A percentile compares a stretch with the other conserved stretches of the same genome.
Evolutionary conservation across 1,140 invertebrate species (phyloP).

Genomic region (Drosophila jambulina): DNA sequence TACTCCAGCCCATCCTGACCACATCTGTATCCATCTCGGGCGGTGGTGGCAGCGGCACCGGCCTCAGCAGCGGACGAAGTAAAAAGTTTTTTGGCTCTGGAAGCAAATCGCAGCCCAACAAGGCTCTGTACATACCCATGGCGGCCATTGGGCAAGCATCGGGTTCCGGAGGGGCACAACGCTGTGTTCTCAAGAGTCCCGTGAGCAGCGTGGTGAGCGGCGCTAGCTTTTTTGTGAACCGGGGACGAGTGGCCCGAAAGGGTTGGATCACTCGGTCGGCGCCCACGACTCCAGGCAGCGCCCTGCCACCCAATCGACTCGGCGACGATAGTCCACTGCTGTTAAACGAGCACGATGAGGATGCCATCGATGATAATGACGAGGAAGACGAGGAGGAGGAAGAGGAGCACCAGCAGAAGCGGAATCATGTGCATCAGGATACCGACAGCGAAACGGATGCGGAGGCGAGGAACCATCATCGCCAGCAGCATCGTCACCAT

Average conservation of each 20-base stretch:
- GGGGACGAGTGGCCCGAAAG: slow-evolving; percentile 77
- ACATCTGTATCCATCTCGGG: slow-evolving; percentile 30
- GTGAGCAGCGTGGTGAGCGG: slow-evolving; percentile 74
- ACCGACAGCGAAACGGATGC: slow-evolving; percentile 34
- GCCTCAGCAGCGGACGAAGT: slow-evolving; percentile 32
- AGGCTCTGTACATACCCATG: slow-evolving; percentile 82
- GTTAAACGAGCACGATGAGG: slow-evolving; percentile 86
- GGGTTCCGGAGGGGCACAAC: slow-evolving; percentile 52
- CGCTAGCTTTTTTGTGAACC: slow-evolving; percentile 71
- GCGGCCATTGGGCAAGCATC: slow-evolving; percentile 44
- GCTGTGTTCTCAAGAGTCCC: slow-evolving; percentile 78
- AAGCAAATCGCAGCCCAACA: slow-evolving; percentile 68
- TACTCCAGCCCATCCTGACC: slow-evolving; percentile 30
- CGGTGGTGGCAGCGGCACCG: neutral
- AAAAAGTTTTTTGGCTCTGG: slow-evolving; percentile 69
- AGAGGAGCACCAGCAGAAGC: neutral
- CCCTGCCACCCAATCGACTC: slow-evolving; percentile 85
- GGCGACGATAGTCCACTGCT: slow-evolving; percentile 88
- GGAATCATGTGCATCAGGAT: neutral
- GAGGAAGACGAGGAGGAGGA: slow-evolving; percentile 27
- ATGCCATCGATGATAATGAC: slow-evolving; percentile 81
- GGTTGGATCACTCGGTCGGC: slow-evolving; percentile 90
- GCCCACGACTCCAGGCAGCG: slow-evolving; percentile 89
- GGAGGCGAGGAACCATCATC: slow-evolving; percentile 18
- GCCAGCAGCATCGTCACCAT: slow-evolving; percentile 12